Base-by-base conservation (phyloP, 2,888 invertebrate species). In the Melolontha melolontha region DNA sequence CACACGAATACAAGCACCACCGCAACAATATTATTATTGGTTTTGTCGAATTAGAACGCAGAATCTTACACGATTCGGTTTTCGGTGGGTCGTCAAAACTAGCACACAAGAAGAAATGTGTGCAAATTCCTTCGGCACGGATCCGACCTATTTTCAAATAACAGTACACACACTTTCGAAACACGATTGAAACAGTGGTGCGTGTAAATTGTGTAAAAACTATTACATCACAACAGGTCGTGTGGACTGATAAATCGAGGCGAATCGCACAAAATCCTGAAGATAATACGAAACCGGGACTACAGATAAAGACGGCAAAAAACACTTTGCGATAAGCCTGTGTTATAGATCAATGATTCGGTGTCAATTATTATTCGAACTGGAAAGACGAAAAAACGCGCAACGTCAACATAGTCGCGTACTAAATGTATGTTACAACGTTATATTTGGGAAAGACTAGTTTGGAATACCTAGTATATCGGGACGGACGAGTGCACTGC, bases 381-480 rank as follows among this genome's bases (percentile, higher is more conserved):
- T 6, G 34, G 10, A 11, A 8, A 52, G 54, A 22, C 71, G 73
- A 70, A 64, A 75, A 73, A 76, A 69, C n/a, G 64, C 55, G 54
- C 64, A 50, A 59, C 71, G 67, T 71, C 77, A 76, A 77, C 77
- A 73, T 75, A 47, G 34, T 34, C 77, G 76, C 74, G 72, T 73
- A 34, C 34, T 75, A 78, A 79, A 66, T 59, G 77, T 80, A 57
- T 40, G 39, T 39, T 51, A 51, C 12, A 81, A 78, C 79, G 80
- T 80, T 80, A 80, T 73, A 76, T 80, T 80, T 78, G 78, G 80
- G 78, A 79, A 77, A 70, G 76, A 77, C 76, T 75, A 59, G 75
- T 72, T 72, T 14, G 14, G 34, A 44, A 16, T 47, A 41, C 22
- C 11, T 49, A 72, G 59, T 72, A 76, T 72, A 73, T 75, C 71